Percentiles rank a stretch among this genome's conserved stretches.
Evolutionary conservation across 2,888 invertebrate species (phyloP).

Genomic region (Isoperla grammatica): DNA sequence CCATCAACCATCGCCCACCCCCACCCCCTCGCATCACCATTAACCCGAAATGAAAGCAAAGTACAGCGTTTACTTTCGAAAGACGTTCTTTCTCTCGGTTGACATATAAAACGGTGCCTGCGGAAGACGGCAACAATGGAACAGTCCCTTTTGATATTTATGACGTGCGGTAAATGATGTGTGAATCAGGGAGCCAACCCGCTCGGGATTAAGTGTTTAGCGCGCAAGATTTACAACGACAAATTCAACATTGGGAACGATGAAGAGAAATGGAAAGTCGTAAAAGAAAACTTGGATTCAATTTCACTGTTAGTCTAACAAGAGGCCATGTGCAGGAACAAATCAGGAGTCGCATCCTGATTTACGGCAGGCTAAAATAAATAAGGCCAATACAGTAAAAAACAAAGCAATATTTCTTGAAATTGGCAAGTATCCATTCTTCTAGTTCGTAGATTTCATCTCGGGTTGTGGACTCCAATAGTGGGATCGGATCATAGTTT

Average conservation of each 20-base stretch:
- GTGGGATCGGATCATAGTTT: no score
- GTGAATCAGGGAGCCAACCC: conserved; percentile 13
- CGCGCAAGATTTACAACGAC: conserved; percentile 11
- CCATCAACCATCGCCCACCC: conserved; percentile 8
- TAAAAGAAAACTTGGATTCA: neutral
- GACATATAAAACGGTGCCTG: neutral
- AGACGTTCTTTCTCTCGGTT: neutral
- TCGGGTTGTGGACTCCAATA: no score
- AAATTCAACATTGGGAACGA: conserved; percentile 10
- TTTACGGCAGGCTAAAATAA: no score
- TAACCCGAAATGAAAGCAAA: conserved; percentile 11
- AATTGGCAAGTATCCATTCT: conserved; percentile 14
- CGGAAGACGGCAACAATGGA: neutral
- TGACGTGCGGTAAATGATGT: conserved; percentile 16
- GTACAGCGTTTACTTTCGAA: neutral
- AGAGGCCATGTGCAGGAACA: neutral
- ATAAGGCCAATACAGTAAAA: no score
- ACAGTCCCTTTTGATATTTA: conserved; percentile 10
- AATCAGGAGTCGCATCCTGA: no score
- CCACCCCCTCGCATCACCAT: neutral
- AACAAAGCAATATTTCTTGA: conserved; percentile 5
- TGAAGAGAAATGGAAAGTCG: neutral
- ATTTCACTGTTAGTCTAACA: neutral
- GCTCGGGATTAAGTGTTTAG: neutral
- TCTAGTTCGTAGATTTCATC: no score